Conservation (phyloP, 2,113 vertebrate species). For the Mirza zaza region DNA sequence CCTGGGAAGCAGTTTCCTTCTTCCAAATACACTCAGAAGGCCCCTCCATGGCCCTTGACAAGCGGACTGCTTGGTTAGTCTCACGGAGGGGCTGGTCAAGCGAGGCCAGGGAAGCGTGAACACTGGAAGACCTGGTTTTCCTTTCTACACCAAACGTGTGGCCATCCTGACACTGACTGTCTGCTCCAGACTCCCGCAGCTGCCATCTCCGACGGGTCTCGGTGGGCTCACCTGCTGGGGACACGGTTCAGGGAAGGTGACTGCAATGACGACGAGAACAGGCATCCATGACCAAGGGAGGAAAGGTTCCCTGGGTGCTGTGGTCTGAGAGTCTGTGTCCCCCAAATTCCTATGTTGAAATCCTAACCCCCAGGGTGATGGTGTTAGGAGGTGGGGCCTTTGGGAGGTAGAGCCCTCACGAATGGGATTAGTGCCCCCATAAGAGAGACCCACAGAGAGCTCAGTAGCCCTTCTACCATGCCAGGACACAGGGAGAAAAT, state of each 20-base stretch:
- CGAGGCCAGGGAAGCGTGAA: neutral
- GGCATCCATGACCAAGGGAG: neutral
- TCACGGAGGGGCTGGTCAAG: neutral
- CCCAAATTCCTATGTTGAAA: neutral
- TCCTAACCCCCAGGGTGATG: neutral
- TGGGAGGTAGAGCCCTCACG: neutral
- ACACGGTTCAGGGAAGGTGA: neutral
- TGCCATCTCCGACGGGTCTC: fast-evolving
- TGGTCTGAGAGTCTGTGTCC: neutral
- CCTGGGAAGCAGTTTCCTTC: neutral
- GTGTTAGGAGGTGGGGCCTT: neutral
- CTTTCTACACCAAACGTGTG: neutral
- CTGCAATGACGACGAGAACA: fast-evolving
- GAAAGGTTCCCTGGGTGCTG: neutral
- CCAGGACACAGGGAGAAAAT: neutral
- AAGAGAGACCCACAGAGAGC: neutral
- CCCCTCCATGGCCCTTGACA: neutral
- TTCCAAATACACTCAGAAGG: neutral
- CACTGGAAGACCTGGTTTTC: neutral
- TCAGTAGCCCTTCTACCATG: fast-evolving
- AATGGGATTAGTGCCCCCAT: neutral
- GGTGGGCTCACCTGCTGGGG: neutral
- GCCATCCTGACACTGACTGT: neutral
- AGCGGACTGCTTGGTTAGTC: neutral
- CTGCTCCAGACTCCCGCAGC: neutral